Conservation (phyloP, 2,888 invertebrate species). For the Ischnura elegans region DNA sequence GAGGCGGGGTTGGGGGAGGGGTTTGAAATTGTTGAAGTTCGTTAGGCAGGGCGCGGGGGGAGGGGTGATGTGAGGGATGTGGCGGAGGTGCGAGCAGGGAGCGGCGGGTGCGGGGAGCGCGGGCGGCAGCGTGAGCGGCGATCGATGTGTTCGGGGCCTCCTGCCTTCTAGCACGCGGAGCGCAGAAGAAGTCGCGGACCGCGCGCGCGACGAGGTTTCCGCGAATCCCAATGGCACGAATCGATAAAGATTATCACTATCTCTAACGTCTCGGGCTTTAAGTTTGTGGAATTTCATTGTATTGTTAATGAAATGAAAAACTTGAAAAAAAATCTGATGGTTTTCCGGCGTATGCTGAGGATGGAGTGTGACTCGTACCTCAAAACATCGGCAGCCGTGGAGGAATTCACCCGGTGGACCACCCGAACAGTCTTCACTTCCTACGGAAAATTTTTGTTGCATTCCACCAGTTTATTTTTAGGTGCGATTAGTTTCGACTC, state of each 20-base stretch:
- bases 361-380: no score
- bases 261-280: no score
- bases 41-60: background rate
- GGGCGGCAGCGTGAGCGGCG: background rate
- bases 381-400: no score
- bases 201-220: background rate
- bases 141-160: background rate
- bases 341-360: no score
- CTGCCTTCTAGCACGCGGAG: background rate
- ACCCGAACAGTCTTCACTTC: no score
- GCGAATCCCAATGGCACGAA: background rate
- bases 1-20: background rate
- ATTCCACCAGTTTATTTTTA: no score
- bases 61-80: background rate
- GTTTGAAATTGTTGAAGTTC: constrained; percentile 29
- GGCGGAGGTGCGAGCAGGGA: background rate
- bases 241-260: background rate
- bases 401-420: no score
- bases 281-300: no score
- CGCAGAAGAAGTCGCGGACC: background rate
- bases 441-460: no score
- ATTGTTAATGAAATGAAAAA: no score
- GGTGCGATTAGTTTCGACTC: no score
- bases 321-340: no score
- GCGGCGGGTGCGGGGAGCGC: background rate